These are phyloP conservation scores for Otolemur crassicaudatus DNA, from an alignment of 2,797 vertebrate species.

Conservation along the genomic window DNA sequence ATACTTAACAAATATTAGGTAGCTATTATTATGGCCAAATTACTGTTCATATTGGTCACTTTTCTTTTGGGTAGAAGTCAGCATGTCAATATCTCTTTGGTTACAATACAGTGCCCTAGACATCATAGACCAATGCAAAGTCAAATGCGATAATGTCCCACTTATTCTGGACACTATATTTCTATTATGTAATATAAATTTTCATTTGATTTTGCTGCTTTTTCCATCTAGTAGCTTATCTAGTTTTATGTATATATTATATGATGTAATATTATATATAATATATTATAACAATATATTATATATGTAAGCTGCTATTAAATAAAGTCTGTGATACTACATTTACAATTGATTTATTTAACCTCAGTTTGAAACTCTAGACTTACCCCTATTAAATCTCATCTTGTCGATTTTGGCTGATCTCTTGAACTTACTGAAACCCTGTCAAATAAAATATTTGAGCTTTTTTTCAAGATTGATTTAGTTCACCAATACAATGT, in stretches of 20 bases:
- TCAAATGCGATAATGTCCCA: not conserved
- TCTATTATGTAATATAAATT: not conserved
- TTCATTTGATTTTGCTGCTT: not conserved
- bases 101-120: not conserved
- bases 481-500: conserved; percentile 59
- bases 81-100: not conserved
- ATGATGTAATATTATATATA: too few species aligned
- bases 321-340: not conserved
- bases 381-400: conserved; percentile 51
- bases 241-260: not conserved
- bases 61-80: not conserved
- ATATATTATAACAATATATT: too few species aligned
- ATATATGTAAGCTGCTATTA: not conserved
- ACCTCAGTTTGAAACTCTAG: not conserved
- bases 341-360: conserved; percentile 49
- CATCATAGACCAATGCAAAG: not conserved
- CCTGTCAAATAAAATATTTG: conserved; percentile 47
- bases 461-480: conserved; percentile 45
- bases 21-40: not conserved
- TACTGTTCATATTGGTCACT: not conserved
- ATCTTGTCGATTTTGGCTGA: conserved; percentile 30
- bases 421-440: conserved; percentile 62
- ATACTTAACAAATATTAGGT: not conserved
- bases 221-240: not conserved
- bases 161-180: not conserved